phyloP scores from a whole-genome alignment of 2,888 invertebrate species.

The Mechanitis mazaeus region DNA sequence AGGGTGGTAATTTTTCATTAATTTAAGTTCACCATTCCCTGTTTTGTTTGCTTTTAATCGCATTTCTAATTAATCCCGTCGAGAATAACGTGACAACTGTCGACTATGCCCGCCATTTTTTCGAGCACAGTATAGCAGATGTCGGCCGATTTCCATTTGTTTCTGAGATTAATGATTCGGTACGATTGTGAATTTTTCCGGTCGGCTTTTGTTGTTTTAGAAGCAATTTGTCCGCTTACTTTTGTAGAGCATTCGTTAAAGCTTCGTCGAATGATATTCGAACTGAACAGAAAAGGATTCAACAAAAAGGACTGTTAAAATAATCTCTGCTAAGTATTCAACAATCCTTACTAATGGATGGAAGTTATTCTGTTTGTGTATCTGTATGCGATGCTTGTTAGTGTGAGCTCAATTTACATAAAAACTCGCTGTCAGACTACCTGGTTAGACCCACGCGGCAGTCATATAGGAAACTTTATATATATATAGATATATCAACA shows the following conservation, averaged over 20 bases:
- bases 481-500: no score
- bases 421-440: constrained; percentile 8
- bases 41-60: constrained; percentile 78
- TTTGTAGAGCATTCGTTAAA: constrained; percentile 73
- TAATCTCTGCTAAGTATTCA: constrained; percentile 30
- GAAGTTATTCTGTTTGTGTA: constrained; percentile 24
- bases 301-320: constrained; percentile 28
- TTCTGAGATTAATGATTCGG: constrained; percentile 77
- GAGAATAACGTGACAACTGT: constrained; percentile 78
- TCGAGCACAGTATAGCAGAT: constrained; percentile 72
- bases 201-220: constrained; percentile 77
- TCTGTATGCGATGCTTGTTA: constrained; percentile 16
- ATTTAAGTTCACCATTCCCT: constrained; percentile 78
- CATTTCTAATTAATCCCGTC: constrained; percentile 78
- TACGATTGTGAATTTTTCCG: constrained; percentile 77
- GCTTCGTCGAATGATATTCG: constrained; percentile 70
- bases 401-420: constrained; percentile 9
- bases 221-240: constrained; percentile 77
- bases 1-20: constrained; percentile 78
- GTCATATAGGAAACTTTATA: no score
- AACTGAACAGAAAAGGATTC: constrained; percentile 47
- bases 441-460: no score
- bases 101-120: constrained; percentile 74
- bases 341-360: constrained; percentile 27
- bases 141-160: constrained; percentile 77